Conservation (phyloP, 2,888 invertebrate genomes). For the Pelosia muscerda region DNA sequence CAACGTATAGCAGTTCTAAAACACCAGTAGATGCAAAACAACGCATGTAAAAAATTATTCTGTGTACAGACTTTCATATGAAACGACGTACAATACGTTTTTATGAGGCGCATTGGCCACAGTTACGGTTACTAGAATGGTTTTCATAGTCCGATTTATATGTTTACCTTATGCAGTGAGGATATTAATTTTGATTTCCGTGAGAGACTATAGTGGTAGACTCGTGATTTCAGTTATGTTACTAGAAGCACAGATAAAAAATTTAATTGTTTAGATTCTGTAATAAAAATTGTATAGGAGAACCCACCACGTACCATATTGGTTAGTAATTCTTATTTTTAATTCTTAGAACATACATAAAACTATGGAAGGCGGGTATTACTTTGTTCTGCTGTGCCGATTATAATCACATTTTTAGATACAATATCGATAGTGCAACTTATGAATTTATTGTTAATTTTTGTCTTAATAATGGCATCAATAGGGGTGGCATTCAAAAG, state of each 20-base stretch:
- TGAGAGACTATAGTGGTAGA: neutral
- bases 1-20: fast-evolving
- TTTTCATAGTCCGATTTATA: slow-evolving; percentile 61
- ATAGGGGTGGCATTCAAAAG: too few relatives aligned
- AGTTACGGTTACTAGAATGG: slow-evolving; percentile 75
- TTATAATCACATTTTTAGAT: too few relatives aligned
- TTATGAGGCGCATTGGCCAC: slow-evolving; percentile 70
- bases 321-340: too few relatives aligned
- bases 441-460: too few relatives aligned
- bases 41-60: slow-evolving; percentile 14
- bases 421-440: too few relatives aligned
- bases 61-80: slow-evolving; percentile 35
- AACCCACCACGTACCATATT: too few relatives aligned
- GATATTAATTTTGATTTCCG: slow-evolving; percentile 34
- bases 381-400: too few relatives aligned
- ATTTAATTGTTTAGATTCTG: neutral
- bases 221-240: neutral
- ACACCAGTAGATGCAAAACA: slow-evolving; percentile 14
- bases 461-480: too few relatives aligned
- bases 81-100: slow-evolving; percentile 72
- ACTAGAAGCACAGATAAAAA: neutral
- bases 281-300: too few relatives aligned
- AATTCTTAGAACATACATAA: too few relatives aligned
- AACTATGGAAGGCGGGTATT: too few relatives aligned
- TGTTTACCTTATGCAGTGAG: slow-evolving; percentile 57